Percentiles rank a stretch among this genome's conserved stretches.
phyloP scores from a whole-genome alignment of 2,888 invertebrate species.

The Timema cristinae region DNA sequence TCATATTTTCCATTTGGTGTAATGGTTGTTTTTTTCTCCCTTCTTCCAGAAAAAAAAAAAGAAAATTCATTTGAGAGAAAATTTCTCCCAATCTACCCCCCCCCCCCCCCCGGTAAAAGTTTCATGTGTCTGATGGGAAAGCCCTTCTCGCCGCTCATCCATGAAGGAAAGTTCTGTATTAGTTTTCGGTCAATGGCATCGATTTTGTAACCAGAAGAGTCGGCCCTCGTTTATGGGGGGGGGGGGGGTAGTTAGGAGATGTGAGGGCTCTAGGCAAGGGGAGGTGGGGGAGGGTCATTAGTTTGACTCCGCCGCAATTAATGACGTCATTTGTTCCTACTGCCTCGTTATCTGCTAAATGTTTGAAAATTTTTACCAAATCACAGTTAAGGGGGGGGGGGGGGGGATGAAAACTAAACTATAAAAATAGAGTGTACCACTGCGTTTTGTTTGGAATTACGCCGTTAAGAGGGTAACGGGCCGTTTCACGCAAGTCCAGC shows the following conservation, averaged over 20 bases:
- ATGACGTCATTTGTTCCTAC: slow-evolving; percentile 30
- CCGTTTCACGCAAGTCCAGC: no score
- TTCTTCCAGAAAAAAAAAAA: background rate
- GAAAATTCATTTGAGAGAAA: slow-evolving; percentile 14
- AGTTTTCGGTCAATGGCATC: slow-evolving; percentile 14
- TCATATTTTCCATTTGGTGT: slow-evolving; percentile 7
- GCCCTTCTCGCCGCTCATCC: background rate
- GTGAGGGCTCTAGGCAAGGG: slow-evolving; percentile 8
- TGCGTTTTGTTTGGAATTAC: no score
- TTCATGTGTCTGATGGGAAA: background rate
- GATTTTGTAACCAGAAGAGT: background rate
- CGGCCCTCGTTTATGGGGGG: no score
- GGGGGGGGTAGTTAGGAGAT: no score
- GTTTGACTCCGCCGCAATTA: slow-evolving; percentile 29
- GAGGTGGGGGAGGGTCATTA: slow-evolving; percentile 28
- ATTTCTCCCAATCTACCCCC: slow-evolving; percentile 9
- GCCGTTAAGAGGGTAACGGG: no score
- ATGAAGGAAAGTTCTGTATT: slow-evolving; percentile 14
- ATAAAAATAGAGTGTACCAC: no score
- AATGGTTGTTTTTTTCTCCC: background rate
- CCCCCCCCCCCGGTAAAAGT: background rate
- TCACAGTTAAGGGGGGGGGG: no score
- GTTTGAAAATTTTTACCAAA: no score
- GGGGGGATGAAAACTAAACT: no score
- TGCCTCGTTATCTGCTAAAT: slow-evolving; percentile 15